A percentile compares a stretch with the other conserved stretches of the same genome.
Evolutionary conservation across 2,797 vertebrate genomes (phyloP).

Genomic region (Gastrophryne carolinensis): DNA sequence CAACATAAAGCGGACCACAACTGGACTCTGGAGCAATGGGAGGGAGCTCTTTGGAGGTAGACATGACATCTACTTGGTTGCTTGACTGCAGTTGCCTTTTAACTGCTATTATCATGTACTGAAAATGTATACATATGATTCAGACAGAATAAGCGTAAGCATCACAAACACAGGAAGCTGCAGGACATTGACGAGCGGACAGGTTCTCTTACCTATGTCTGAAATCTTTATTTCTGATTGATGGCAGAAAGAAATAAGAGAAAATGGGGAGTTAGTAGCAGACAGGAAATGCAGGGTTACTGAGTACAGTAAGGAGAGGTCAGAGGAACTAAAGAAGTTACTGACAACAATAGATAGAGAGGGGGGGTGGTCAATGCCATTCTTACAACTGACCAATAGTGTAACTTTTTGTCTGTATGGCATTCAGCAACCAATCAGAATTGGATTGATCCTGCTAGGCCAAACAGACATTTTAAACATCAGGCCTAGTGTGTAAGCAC

Average conservation of each 20-base stretch:
- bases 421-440: background rate
- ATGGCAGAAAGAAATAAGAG: conserved; percentile 75
- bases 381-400: too few relatives aligned
- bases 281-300: conserved; percentile 69
- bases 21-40: too few relatives aligned
- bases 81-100: too few relatives aligned
- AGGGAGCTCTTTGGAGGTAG: too few relatives aligned
- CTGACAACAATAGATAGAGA: background rate
- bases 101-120: background rate
- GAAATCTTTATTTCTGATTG: conserved; percentile 99
- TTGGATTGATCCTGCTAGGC: background rate
- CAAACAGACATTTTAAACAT: background rate
- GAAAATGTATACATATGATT: too few relatives aligned
- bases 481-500: background rate
- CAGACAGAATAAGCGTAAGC: background rate
- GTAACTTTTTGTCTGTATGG: background rate
- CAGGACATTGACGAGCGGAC: conserved; percentile 53
- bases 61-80: too few relatives aligned
- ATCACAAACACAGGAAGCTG: background rate
- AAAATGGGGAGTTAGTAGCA: conserved; percentile 73
- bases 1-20: too few relatives aligned
- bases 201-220: conserved; percentile 96
- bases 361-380: background rate
- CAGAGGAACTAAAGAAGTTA: too few relatives aligned
- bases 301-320: too few relatives aligned